Evolutionary conservation across 2,797 vertebrate genomes (phyloP), one percentile per base, ranked within the genome.

Genomic region (Okamejei kenojei): DNA sequence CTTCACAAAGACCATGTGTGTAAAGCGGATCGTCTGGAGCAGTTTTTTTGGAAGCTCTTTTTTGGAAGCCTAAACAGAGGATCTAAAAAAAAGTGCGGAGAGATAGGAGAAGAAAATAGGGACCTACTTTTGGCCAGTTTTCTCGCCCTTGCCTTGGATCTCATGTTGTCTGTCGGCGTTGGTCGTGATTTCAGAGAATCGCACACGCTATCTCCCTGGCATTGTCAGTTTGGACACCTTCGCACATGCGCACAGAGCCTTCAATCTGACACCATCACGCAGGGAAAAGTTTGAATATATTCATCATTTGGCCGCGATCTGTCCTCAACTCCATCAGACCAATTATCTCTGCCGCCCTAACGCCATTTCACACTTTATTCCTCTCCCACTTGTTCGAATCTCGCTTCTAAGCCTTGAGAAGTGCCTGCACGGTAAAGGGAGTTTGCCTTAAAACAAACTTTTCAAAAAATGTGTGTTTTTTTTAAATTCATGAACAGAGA

Each of bases 141-240:
- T 97, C 98, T 97, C 97, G 98, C 98, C 97, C 98, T 97, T 96
- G 98, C 98, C 97, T 99, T 99, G 97, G 98, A 99, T 97, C 98
- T 98, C 98, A 99, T 99, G 97, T 97, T 98, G 98, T 96, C 98
- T 98, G 84, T 88, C 84, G 84, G 84, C 84, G 84, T 88, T 88
- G 97, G 97, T 97, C 96, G 98, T 96, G 98, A 97, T 97, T 97
- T 97, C 97, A 98, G 98, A 98, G 98, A 98, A 98, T 98, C 98
- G 98, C 97, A 97, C 98, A 98, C 98, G 98, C 98, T 98, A 98
- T 98, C 98, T 98, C 98, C 98, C 97, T 96, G 98, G 98, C 98
- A 99, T 99, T 99, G 98, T 99, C 98, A 99, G 98, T 99, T 98
- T 97, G 98, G 98, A 99, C 98, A 99, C 98, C 98, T 99, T 98